Percentiles rank a stretch among this genome's conserved stretches.
Evolutionary conservation across 2,888 invertebrate genomes (phyloP).

Genomic region (Heliconius ismenius): DNA sequence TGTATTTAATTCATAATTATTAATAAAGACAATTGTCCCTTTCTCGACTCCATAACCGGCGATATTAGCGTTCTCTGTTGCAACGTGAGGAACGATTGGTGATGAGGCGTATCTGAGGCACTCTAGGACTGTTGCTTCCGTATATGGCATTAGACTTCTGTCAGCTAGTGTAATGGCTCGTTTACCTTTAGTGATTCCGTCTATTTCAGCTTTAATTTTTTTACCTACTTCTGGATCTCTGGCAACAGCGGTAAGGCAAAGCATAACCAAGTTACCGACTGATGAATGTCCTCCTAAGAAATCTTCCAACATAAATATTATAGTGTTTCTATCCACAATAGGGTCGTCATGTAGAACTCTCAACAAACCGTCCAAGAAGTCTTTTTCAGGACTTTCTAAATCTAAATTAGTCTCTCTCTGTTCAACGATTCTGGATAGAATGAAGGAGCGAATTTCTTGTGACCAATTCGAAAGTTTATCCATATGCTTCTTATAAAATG

Average conservation of each 20-base stretch:
- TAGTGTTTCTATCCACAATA: slow-evolving; percentile 88
- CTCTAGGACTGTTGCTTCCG: slow-evolving; percentile 91
- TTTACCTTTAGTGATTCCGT: slow-evolving; percentile 80
- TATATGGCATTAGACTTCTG: slow-evolving; percentile 86
- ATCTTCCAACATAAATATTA: slow-evolving; percentile 92
- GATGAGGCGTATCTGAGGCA: slow-evolving; percentile 90
- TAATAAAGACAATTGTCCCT: slow-evolving; percentile 91
- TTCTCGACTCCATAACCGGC: slow-evolving; percentile 87
- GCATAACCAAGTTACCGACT: slow-evolving; percentile 91
- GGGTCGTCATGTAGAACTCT: slow-evolving; percentile 85
- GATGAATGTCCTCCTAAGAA: slow-evolving; percentile 94
- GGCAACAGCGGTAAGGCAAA: slow-evolving; percentile 86
- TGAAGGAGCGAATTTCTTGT: slow-evolving; percentile 86
- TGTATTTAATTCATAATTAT: slow-evolving; percentile 90
- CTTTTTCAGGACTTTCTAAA: slow-evolving; percentile 83
- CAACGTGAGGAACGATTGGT: slow-evolving; percentile 94
- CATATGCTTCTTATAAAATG: slow-evolving; percentile 87
- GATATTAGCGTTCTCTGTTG: slow-evolving; percentile 88
- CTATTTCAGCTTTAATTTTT: slow-evolving; percentile 86
- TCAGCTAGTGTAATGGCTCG: slow-evolving; percentile 85
- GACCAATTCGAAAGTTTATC: slow-evolving; percentile 86
- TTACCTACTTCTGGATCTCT: slow-evolving; percentile 84
- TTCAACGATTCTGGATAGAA: slow-evolving; percentile 86
- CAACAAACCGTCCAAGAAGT: slow-evolving; percentile 90
- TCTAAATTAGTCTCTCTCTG: slow-evolving; percentile 81